Evolutionary conservation across 2,113 vertebrate species (phyloP).

Genomic region (Phrynosoma blainvillii): DNA sequence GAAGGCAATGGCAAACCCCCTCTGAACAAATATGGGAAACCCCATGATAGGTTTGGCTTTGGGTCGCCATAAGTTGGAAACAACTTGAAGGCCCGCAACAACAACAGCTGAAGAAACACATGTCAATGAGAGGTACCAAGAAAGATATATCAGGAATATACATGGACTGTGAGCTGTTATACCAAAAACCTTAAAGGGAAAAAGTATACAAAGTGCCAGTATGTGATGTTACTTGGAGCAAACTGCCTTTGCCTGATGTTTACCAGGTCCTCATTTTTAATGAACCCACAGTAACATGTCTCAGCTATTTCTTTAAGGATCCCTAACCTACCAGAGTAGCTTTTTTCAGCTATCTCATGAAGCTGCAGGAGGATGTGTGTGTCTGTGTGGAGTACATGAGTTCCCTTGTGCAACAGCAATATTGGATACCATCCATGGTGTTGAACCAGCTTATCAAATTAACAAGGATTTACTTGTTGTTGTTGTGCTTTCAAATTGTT

Average conservation of each 20-base stretch:
- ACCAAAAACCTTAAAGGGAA: background rate
- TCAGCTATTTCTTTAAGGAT: background rate
- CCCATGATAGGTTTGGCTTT: no score
- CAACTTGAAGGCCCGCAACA: no score
- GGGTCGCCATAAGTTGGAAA: no score
- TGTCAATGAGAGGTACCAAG: background rate
- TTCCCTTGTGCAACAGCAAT: background rate
- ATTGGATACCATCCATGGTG: background rate
- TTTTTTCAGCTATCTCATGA: background rate
- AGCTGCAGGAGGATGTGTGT: background rate
- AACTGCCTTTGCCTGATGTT: background rate
- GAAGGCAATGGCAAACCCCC: no score
- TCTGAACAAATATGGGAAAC: no score
- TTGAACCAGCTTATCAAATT: background rate
- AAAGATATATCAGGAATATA: background rate
- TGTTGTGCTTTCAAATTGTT: no score
- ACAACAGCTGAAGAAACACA: background rate
- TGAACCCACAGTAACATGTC: background rate
- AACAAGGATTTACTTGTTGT: background rate
- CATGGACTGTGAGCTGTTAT: background rate
- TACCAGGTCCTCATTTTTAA: background rate
- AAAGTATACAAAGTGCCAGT: background rate
- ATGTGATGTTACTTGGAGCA: background rate
- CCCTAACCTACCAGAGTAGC: background rate
- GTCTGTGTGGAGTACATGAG: no score